phyloP scores from a whole-genome alignment of 2,797 vertebrate species.

The Manis pentadactyla region DNA sequence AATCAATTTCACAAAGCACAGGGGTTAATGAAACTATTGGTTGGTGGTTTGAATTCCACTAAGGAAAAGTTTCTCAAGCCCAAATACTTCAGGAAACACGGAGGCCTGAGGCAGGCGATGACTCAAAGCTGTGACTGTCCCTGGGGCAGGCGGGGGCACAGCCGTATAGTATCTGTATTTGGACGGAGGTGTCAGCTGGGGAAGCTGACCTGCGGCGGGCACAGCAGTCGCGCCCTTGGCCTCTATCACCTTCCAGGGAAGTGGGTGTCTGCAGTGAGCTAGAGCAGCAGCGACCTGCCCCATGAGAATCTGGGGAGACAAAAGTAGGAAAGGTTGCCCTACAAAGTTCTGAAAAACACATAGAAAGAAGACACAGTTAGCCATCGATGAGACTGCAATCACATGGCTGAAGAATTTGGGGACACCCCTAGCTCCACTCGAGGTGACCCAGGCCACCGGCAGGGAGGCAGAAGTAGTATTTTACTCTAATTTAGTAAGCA shows the following conservation, averaged over 20 bases:
- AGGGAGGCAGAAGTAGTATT: background rate
- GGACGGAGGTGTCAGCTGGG: too few relatives aligned
- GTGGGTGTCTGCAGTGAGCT: background rate
- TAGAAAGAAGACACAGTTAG: background rate
- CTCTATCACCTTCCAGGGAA: background rate
- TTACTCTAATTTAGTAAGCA: background rate
- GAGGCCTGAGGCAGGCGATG: background rate
- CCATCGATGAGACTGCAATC: background rate
- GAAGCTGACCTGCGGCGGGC: background rate
- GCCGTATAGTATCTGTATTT: too few relatives aligned
- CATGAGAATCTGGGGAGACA: background rate
- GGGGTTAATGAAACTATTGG: background rate
- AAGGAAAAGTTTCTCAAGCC: background rate
- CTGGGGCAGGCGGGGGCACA: background rate
- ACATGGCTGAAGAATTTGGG: background rate
- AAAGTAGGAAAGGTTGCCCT: background rate
- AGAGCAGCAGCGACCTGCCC: background rate
- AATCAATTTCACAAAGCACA: background rate
- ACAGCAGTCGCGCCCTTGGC: background rate
- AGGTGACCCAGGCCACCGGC: background rate
- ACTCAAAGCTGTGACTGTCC: background rate
- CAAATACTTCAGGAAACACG: background rate
- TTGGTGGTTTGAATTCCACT: background rate
- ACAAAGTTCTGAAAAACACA: background rate
- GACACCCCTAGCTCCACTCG: background rate